phyloP scores from a whole-genome alignment of 2,888 invertebrate species.

The Stenolophus ochropezus region DNA sequence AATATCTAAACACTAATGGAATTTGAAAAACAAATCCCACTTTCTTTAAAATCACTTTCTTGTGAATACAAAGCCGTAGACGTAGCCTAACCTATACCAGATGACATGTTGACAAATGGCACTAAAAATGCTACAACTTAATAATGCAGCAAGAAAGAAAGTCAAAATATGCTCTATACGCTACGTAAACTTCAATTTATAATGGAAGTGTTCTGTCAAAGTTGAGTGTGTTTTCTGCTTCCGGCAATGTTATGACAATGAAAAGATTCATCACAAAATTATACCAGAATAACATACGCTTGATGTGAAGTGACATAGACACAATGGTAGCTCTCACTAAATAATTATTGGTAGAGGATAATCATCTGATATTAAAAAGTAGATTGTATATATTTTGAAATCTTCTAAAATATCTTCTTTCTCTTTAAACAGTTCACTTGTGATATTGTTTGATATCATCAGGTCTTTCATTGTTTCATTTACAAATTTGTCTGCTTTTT shows the following conservation, averaged over 20 bases:
- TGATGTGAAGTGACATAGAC: too few relatives aligned
- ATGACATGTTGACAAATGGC: background rate
- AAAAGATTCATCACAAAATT: background rate
- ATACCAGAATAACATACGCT: background rate
- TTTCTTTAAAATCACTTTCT: slow-evolving; percentile 8
- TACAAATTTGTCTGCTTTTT: too few relatives aligned
- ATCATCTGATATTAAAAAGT: too few relatives aligned
- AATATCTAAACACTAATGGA: background rate
- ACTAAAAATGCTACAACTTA: background rate
- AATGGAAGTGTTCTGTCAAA: background rate
- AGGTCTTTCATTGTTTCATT: too few relatives aligned
- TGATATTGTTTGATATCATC: too few relatives aligned
- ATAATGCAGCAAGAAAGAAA: background rate
- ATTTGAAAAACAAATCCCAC: slow-evolving; percentile 1
- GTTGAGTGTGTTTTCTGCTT: background rate
- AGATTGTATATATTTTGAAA: too few relatives aligned
- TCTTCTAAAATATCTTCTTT: too few relatives aligned
- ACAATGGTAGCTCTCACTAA: too few relatives aligned
- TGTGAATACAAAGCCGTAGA: background rate
- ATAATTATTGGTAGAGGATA: too few relatives aligned
- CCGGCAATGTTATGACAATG: background rate
- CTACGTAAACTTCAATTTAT: background rate
- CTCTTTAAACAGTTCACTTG: too few relatives aligned
- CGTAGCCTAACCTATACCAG: background rate
- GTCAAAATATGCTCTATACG: background rate